phyloP scores from a whole-genome alignment of 2,113 vertebrate genomes.

The Callopanchax toddi region DNA sequence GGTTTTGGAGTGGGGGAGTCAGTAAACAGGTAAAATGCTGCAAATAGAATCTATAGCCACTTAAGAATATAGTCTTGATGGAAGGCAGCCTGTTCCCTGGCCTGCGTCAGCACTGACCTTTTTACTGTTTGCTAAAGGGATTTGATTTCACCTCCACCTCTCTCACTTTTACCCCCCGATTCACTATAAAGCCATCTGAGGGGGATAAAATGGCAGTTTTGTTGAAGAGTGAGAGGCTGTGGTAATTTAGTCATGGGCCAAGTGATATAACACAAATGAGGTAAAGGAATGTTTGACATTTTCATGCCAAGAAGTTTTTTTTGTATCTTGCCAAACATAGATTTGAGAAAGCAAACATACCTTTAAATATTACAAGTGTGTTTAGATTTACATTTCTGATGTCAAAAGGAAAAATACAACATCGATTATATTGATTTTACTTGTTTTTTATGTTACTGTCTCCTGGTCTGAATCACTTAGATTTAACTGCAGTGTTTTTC shows the following conservation, averaged over 20 bases:
- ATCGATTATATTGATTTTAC: not conserved
- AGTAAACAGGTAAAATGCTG: conserved; percentile 78
- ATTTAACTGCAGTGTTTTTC: not conserved
- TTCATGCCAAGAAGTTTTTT: conserved; percentile 14
- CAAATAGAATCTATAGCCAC: conserved; percentile 76
- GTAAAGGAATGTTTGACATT: conserved; percentile 22
- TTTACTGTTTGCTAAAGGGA: conserved; percentile 82
- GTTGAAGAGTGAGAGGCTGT: conserved; percentile 46
- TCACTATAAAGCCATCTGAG: conserved; percentile 68
- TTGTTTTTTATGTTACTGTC: not conserved
- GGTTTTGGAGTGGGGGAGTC: conserved; percentile 64
- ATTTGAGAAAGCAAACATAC: not conserved
- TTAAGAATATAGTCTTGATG: conserved; percentile 73
- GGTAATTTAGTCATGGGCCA: conserved; percentile 30
- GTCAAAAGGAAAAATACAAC: not conserved
- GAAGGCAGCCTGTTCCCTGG: conserved; percentile 56
- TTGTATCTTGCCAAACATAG: not conserved
- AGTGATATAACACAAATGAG: conserved; percentile 42
- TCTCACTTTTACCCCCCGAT: conserved; percentile 57
- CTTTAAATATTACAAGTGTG: conserved; percentile 1
- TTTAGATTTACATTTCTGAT: not conserved
- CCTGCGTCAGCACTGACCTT: conserved; percentile 82
- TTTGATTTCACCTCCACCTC: conserved; percentile 75
- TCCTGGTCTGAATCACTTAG: conserved; percentile 5
- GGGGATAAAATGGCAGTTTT: conserved; percentile 74